Evolutionary conservation across 1,140 invertebrate species (phyloP).

Genomic region (Dinothrombium tinctorium): DNA sequence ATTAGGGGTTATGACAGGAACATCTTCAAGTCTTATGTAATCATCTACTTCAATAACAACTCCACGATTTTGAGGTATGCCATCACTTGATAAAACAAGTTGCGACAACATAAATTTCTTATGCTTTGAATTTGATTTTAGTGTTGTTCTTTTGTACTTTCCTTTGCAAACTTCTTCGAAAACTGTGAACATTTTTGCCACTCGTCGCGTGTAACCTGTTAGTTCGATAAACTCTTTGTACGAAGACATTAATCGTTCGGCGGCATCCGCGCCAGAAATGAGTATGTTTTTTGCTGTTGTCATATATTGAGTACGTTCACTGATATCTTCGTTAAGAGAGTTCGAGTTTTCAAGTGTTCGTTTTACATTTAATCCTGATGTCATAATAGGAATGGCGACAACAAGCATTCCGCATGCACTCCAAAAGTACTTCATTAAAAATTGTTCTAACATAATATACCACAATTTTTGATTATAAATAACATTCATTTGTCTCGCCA

Average conservation of each 20-base stretch:
- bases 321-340: conserved; percentile 36
- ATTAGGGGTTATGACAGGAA: conserved; percentile 89
- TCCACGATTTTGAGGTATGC: conserved; percentile 47
- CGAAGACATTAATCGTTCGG: conserved; percentile 91
- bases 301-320: conserved; percentile 73
- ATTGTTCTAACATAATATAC: conserved; percentile 96
- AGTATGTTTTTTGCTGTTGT: conserved; percentile 84
- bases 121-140: conserved; percentile 12
- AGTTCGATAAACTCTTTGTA: conserved; percentile 90
- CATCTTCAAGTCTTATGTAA: conserved; percentile 48
- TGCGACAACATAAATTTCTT: conserved; percentile 32
- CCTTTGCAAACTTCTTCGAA: conserved; percentile 69
- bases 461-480: conserved; percentile 74
- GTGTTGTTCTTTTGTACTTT: conserved; percentile 31
- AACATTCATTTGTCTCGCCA: conserved; percentile 57
- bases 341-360: conserved; percentile 1
- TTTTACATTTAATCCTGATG: conserved; percentile 2
- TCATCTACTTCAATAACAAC: conserved; percentile 41
- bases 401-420: conserved; percentile 61
- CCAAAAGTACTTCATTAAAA: conserved; percentile 98
- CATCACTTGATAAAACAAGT: conserved; percentile 39
- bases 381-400: conserved; percentile 2
- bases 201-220: conserved; percentile 76
- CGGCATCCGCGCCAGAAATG: conserved; percentile 74
- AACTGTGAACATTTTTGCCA: conserved; percentile 78